Percentiles rank a stretch among this genome's conserved stretches.
Conservation (phyloP, 2,888 invertebrate genomes). For the Hirtodrosophila confusa region DNA sequence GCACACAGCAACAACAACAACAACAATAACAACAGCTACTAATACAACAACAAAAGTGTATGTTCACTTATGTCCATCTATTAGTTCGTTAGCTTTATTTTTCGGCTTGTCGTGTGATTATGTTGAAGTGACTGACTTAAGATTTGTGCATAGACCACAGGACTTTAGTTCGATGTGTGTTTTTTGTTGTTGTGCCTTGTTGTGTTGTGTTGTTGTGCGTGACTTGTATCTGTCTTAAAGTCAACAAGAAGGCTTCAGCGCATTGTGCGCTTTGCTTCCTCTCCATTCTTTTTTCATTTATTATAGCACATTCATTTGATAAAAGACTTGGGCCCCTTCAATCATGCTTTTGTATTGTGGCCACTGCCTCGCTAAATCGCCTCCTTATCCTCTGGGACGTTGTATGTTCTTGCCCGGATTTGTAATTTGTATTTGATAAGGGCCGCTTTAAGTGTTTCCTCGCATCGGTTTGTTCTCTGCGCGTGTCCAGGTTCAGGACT, state of each 20-base stretch:
- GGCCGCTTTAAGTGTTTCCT: conserved; percentile 57
- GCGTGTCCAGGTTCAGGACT: conserved; percentile 15
- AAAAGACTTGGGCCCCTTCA: conserved; percentile 68
- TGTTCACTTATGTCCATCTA: conserved; percentile 49
- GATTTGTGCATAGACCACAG: conserved; percentile 43
- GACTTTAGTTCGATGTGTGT: conserved; percentile 3
- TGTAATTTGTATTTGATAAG: conserved; percentile 77
- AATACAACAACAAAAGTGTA: conserved; percentile 14
- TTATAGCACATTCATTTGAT: conserved; percentile 72
- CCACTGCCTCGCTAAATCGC: conserved; percentile 24
- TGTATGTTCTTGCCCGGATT: conserved; percentile 54
- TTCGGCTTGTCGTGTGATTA: conserved; percentile 71
- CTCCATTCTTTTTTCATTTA: conserved; percentile 55
- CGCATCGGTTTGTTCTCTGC: conserved; percentile 26
- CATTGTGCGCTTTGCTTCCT: conserved; percentile 11
- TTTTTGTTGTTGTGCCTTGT: conserved; percentile 5
- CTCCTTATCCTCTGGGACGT: conserved; percentile 12
- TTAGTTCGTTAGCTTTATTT: conserved; percentile 71
- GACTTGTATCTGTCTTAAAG: conserved; percentile 67
- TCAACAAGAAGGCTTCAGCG: conserved; percentile 49
- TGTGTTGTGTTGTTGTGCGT: conserved; percentile 42
- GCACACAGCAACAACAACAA: conserved; percentile 36
- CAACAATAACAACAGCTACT: conserved; percentile 11
- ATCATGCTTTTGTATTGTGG: conserved; percentile 73
- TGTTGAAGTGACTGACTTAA: conserved; percentile 73